Evolutionary conservation across 2,888 invertebrate species (phyloP).

Genomic region (Tholera decimalis): DNA sequence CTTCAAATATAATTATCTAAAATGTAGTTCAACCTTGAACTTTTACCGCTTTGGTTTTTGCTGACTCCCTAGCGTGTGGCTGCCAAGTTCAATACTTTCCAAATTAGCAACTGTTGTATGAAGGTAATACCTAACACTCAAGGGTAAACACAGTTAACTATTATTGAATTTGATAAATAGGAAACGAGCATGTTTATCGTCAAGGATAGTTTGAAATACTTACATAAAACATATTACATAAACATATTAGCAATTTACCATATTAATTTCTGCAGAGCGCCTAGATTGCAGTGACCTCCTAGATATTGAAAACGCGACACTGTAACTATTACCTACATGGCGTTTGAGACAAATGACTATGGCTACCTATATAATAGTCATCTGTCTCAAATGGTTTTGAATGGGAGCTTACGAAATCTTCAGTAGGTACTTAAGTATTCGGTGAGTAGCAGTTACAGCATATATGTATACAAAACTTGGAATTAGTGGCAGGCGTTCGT

Average conservation of each 20-base stretch:
- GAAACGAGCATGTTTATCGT: conserved; percentile 8
- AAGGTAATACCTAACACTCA: conserved; percentile 18
- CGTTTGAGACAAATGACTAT: not conserved
- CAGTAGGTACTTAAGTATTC: not conserved
- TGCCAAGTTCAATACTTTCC: conserved; percentile 47
- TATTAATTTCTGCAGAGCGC: not conserved
- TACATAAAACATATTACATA: not conserved
- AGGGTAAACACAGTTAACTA: conserved; percentile 36
- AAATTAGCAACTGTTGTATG: conserved; percentile 25
- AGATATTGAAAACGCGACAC: not conserved
- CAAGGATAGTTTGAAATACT: conserved; percentile 13
- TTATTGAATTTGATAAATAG: conserved; percentile 29
- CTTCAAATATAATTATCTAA: conserved; percentile 43
- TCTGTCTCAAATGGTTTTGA: not conserved
- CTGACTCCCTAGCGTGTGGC: conserved; percentile 28
- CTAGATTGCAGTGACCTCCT: conserved; percentile 1
- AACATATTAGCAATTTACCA: not conserved
- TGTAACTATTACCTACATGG: too few relatives aligned
- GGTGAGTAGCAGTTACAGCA: not conserved
- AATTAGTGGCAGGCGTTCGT: not conserved
- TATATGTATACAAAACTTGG: not conserved
- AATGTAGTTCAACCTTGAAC: conserved; percentile 53
- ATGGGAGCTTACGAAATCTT: not conserved
- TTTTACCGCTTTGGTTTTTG: conserved; percentile 36
- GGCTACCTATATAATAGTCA: not conserved